phyloP scores from a whole-genome alignment of 2,113 vertebrate genomes.

The Xiphophorus couchianus region DNA sequence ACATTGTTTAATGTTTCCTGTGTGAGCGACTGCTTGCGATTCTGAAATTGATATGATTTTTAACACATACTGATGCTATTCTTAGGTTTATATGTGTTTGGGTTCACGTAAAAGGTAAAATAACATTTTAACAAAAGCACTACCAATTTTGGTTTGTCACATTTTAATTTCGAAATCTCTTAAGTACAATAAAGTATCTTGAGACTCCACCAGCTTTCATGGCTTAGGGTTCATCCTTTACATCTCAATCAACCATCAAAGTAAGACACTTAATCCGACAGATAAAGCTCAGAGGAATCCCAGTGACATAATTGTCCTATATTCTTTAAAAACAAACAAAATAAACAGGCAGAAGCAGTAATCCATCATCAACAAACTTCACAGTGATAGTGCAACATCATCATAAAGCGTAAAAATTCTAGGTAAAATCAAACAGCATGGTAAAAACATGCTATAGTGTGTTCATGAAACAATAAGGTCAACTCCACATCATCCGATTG shows the following conservation, averaged over 20 bases:
- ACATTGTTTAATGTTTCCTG: too few relatives aligned
- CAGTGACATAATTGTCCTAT: neutral
- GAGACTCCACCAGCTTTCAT: slow-evolving; percentile 34
- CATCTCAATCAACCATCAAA: slow-evolving; percentile 30
- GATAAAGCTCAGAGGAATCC: slow-evolving; percentile 32
- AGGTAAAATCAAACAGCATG: slow-evolving; percentile 42
- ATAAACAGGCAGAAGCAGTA: slow-evolving; percentile 21
- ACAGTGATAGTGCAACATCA: slow-evolving; percentile 59
- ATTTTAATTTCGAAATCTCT: slow-evolving; percentile 56
- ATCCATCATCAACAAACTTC: slow-evolving; percentile 40
- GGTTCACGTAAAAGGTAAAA: neutral
- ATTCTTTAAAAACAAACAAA: slow-evolving; percentile 2
- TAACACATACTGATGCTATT: neutral
- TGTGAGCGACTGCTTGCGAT: too few relatives aligned
- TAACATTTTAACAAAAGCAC: too few relatives aligned
- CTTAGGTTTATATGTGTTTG: neutral
- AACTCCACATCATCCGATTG: slow-evolving; percentile 19
- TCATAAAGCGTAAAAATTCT: slow-evolving; percentile 52
- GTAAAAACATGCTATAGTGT: slow-evolving; percentile 38
- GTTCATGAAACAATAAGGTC: slow-evolving; percentile 37
- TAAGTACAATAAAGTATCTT: slow-evolving; percentile 16
- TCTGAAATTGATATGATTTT: too few relatives aligned
- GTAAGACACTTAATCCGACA: neutral
- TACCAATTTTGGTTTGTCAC: slow-evolving; percentile 18
- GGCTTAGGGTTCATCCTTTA: slow-evolving; percentile 11